Evolutionary conservation across 2,797 vertebrate genomes (phyloP).

Genomic region (Sebastes matsubarae): DNA sequence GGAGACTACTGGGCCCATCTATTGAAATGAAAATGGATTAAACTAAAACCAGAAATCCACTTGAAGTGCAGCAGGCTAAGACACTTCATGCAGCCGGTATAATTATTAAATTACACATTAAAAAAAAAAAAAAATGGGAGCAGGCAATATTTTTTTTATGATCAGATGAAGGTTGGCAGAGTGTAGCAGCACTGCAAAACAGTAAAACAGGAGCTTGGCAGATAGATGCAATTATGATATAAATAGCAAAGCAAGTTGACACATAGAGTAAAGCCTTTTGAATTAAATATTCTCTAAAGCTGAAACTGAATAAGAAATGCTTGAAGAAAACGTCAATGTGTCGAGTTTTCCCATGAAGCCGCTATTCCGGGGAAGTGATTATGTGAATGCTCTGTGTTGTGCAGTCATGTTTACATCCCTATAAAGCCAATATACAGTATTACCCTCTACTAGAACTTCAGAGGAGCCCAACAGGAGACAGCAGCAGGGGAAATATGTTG

Average conservation of each 20-base stretch:
- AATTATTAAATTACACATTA: background rate
- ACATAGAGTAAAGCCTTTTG: background rate
- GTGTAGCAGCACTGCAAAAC: background rate
- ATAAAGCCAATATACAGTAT: conserved; percentile 1
- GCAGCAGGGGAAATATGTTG: conserved; percentile 1
- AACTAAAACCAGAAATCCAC: background rate
- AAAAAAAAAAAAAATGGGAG: background rate
- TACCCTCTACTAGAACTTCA: background rate
- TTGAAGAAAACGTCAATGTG: background rate
- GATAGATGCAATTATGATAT: background rate
- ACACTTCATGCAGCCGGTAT: background rate
- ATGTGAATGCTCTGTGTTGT: background rate
- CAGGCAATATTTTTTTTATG: background rate
- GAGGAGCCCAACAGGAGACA: background rate
- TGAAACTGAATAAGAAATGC: background rate
- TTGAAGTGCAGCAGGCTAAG: background rate
- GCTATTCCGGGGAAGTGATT: background rate
- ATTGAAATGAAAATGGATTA: background rate
- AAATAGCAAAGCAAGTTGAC: background rate
- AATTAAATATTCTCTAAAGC: background rate
- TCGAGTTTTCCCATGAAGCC: background rate
- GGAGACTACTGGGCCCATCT: background rate
- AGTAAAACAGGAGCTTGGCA: background rate
- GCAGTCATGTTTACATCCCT: background rate
- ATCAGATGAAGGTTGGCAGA: background rate